Base-by-base conservation (phyloP, 23 tunicate genomes). In the Trididemnum clinides region DNA sequence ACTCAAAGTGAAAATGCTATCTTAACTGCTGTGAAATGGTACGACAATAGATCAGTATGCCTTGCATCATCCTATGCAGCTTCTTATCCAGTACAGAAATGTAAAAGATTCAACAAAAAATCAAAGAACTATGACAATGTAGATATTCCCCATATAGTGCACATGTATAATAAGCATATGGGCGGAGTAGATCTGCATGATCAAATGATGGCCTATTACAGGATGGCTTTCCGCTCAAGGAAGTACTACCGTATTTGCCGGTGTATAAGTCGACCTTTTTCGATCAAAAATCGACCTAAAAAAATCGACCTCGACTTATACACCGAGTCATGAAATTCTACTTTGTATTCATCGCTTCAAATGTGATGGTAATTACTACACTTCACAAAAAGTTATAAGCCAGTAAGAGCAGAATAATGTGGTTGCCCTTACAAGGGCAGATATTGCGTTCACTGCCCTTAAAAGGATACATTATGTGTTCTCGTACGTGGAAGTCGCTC, bases 151-250 rank as follows among this genome's bases (percentile, higher is more conserved):
- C 36, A 73, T 29, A 20, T 73, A 6, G 57, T 73, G 27, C 7
- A 21, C 1, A 23, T 73, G 28, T 73, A 73, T 28, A 73, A 73
- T 38, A 20, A 36, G 38, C 3, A 36, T 26, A 73, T 73, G 57
- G 80, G 80, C 6, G 57, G 80, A 12, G 80, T 73, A 6, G 80
- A 73, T 73, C 28, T 73, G 54, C 57, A 36, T 2, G 80, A 73
- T 28, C 57, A 37, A 36, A 36, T 38, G 80, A 73, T 73, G 1
- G 54, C 54, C 2, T 30, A 36, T 2, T 73, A 73, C 28, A 36
- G 80, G 57, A 73, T 73, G 57, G 3, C 54, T 10, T 36, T 36
- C 57, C n/a, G 80, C 36, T 73, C 25, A 73, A 73, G 22, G 25
- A 73, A 73, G 25, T 73, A 73, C 31, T 73, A 73, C 28, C 57